phyloP scores from a whole-genome alignment of 2,888 invertebrate species.

The Synergus japonicus region DNA sequence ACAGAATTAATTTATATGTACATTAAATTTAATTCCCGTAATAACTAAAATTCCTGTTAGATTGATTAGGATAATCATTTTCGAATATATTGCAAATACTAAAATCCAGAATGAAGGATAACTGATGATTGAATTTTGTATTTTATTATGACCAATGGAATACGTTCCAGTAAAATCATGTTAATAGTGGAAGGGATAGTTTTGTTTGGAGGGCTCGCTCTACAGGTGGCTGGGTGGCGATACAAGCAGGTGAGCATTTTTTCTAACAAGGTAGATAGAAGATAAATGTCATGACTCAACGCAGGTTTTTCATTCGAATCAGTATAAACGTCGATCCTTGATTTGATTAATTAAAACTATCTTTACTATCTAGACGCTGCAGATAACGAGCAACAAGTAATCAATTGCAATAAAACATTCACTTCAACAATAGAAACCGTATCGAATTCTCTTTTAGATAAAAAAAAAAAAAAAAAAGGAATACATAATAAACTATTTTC shows the following conservation, averaged over 20 bases:
- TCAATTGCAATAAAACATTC: background rate
- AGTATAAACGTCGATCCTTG: background rate
- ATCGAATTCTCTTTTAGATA: too few species aligned
- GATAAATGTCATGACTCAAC: constrained; percentile 12
- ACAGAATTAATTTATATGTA: too few species aligned
- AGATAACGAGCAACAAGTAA: background rate
- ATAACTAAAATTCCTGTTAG: too few species aligned
- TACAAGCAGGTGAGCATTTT: constrained; percentile 23
- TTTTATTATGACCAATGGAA: background rate
- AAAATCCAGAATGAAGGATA: too few species aligned
- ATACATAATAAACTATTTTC: background rate
- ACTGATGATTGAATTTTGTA: too few species aligned
- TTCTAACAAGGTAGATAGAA: constrained; percentile 31
- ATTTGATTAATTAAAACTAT: background rate
- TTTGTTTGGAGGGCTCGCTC: constrained; percentile 21
- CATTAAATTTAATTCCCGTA: too few species aligned
- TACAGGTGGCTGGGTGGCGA: constrained; percentile 13
- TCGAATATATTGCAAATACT: too few species aligned
- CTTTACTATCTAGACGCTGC: too few species aligned
- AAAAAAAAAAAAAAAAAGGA: too few species aligned
- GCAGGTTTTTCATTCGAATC: constrained; percentile 3
- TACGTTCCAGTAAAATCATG: constrained; percentile 7
- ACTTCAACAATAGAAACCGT: too few species aligned
- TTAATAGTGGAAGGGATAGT: constrained; percentile 18
- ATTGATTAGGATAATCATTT: too few species aligned